Evolutionary conservation across 2,888 invertebrate species (phyloP), one percentile per base, ranked within the genome.

Genomic region (Andrena praecox): DNA sequence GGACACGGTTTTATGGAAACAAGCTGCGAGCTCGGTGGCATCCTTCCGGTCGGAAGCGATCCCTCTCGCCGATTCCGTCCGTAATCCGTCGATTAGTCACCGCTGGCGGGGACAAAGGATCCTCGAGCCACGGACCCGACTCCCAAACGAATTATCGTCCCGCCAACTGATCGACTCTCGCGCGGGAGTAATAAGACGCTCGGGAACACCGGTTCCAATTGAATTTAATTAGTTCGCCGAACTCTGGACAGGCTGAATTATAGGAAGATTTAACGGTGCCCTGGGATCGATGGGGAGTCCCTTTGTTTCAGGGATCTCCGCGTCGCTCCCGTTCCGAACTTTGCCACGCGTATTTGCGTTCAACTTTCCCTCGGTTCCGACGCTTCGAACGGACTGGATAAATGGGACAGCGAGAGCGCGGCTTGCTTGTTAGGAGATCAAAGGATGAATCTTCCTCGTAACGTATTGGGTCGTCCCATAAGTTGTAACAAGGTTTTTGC

Each of bases 31-130:
- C 60, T 52, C 68, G 48, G 60, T 24, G 10, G 7, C 16, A 54
- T 74, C 68, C 63, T 31, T 62, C 12, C 54, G 50, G 29, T 48
- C 60, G 33, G 52, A 71, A 72, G 35, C 79, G 54, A 72, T 50
- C 27, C 63, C 54, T 63, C 63, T n/a, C 60, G 60, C 12, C 60
- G 42, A 42, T 67, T 68, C 42, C 42, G 35, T 35, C 48, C 54
- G 64, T 60, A 74, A 67, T 66, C 74, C 66, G 80, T 67, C 81
- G 80, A 82, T 82, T 82, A 80, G 80, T 74, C 74, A 66, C 31
- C 69, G 69, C 52, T 80, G 74, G n/a, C 8, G 66, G 64, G 79
- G 64, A 79, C 80, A 74, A 54, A 52, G 52, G 54, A 48, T 54
- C 12, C 24, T 20, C 12, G 54, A 27, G 20, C 42, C 42, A 31